phyloP scores from a whole-genome alignment of 2,113 vertebrate genomes.

The Manacus vitellinus region DNA sequence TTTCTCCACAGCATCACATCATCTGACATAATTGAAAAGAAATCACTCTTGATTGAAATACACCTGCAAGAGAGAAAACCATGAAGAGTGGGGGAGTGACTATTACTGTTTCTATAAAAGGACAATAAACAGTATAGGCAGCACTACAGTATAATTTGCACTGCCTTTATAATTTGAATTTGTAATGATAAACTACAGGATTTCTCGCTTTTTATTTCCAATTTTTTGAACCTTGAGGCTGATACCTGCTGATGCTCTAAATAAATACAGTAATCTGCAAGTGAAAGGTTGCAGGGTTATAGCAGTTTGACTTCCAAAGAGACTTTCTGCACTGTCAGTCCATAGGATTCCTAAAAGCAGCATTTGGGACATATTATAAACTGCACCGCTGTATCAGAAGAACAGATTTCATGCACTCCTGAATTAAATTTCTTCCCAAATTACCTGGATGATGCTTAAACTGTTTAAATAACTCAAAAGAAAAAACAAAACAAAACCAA shows the following conservation, averaged over 20 bases:
- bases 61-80: not conserved
- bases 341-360: not conserved
- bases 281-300: not conserved
- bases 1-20: slow-evolving; percentile 41
- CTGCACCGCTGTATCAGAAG: not conserved
- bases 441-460: not conserved
- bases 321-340: not conserved
- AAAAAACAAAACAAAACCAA: not conserved
- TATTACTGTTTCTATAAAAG: not conserved
- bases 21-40: slow-evolving; percentile 50
- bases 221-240: not conserved
- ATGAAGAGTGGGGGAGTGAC: not conserved
- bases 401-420: not conserved
- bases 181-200: not conserved
- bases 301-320: not conserved
- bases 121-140: not conserved
- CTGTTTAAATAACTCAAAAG: not conserved
- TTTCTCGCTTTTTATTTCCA: not conserved
- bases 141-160: not conserved
- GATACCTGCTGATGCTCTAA: not conserved
- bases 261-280: not conserved
- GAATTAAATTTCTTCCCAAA: not conserved
- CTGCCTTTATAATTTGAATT: not conserved
- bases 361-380: not conserved
- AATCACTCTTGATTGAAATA: not conserved